Evolutionary conservation across 37 sponge, comb jelly and placozoan species (phyloP), one percentile per base, ranked within the genome.

Genomic region (Axinella damicornis): DNA sequence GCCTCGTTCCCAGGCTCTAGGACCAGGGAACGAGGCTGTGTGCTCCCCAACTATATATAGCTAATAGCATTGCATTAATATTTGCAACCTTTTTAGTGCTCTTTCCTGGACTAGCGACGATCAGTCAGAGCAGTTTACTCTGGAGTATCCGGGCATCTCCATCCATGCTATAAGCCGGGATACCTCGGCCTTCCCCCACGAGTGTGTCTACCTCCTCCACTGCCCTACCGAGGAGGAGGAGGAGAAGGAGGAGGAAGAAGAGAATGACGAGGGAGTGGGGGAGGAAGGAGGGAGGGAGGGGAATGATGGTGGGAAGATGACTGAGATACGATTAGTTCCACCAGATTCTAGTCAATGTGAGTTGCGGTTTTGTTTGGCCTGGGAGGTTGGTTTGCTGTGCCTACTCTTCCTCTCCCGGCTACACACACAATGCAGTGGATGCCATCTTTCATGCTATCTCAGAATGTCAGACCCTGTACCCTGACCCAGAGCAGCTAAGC

Each of bases 141-240:
- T 92, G 34, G 54, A 76, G 40, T 94, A 90, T 64, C 92, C 92
- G 1, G 31, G 38, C 5, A 90, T 94, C 31, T 46, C 85, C 13
- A 34, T 94, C 5, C 94, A 94, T 71, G 94, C 85, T 28, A 36
- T 94, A 1, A 85, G 91, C 64, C 71, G 88, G 19, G 94, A 94
- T 61, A 53, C 68, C 1, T 18, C 77, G 0, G 30, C 37, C 12
- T 94, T 91, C 37, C 92, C 92, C 0, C 78, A 83, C 66, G 66
- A 76, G 25, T 90, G 92, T 61, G 66, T 94, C 21, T 90, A 86
- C 53, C 54, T 90, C 15, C 76, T 90, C 9, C 34, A 80, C 53
- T 56, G 28, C 2, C 64, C 34, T 17, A 75, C 31, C 25, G 21
- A 14, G n/a, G 66, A 25, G 18, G 85, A 65, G 19, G 70, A 59